Conservation (phyloP, 2,113 vertebrate species). For the Trematomus loennbergii region DNA sequence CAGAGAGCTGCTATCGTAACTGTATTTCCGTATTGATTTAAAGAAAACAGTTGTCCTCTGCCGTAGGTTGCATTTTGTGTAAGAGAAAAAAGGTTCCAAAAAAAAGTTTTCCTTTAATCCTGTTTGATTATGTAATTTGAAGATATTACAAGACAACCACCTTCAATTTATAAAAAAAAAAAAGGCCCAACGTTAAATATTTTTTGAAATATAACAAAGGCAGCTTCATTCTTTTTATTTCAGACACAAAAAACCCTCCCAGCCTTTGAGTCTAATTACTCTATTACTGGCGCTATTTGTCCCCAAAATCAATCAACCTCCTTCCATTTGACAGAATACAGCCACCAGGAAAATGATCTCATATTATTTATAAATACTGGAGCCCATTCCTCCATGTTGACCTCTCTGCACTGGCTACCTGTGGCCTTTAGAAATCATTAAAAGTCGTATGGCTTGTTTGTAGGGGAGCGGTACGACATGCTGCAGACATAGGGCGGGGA, state of each 20-base stretch:
- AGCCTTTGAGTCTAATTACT: not conserved
- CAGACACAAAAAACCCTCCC: not conserved
- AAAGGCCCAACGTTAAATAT: not conserved
- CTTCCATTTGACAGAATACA: not conserved
- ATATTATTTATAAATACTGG: too few relatives aligned
- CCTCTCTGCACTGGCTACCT: too few relatives aligned
- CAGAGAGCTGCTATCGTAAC: not conserved
- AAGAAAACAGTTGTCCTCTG: too few relatives aligned
- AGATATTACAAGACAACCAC: not conserved
- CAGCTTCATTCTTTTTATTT: constrained; percentile 11
- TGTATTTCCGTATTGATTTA: not conserved
- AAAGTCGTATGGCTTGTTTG: too few relatives aligned
- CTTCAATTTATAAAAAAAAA: not conserved
- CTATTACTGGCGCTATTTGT: not conserved
- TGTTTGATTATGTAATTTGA: not conserved
- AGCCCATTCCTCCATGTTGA: too few relatives aligned
- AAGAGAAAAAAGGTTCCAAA: not conserved
- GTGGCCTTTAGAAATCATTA: too few relatives aligned
- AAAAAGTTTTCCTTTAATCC: not conserved
- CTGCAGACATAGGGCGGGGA: not conserved
- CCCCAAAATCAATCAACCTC: constrained; percentile 10
- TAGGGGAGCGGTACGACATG: too few relatives aligned
- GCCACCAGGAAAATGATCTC: not conserved
- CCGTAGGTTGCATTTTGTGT: not conserved
- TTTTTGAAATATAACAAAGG: not conserved